Evolutionary conservation across 2,888 invertebrate genomes (phyloP).

Genomic region (Anoncus sp.): DNA sequence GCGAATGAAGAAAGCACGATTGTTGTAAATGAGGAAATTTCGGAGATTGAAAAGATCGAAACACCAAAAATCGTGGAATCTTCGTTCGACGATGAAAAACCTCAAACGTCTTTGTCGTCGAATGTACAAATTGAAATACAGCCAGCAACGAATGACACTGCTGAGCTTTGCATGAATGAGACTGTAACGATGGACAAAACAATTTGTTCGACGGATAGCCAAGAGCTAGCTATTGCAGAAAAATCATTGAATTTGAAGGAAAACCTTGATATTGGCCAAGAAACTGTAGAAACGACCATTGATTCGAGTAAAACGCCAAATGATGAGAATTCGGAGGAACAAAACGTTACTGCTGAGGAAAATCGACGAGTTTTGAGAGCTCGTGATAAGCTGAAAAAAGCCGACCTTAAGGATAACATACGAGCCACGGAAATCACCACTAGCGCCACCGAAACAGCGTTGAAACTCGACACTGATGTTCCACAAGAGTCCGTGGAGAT

Average conservation of each 20-base stretch:
- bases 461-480: constrained; percentile 62
- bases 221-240: constrained; percentile 17
- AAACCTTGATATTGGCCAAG: constrained; percentile 24
- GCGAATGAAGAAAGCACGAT: constrained; percentile 21
- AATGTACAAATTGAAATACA: background rate
- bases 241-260: constrained; percentile 32
- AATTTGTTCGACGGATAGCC: background rate
- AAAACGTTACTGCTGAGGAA: constrained; percentile 71
- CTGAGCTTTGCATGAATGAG: constrained; percentile 8
- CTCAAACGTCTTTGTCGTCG: background rate
- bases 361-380: constrained; percentile 75
- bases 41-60: constrained; percentile 16
- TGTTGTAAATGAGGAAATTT: background rate
- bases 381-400: constrained; percentile 74
- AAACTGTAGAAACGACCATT: constrained; percentile 25
- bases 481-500: constrained; percentile 41
- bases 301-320: constrained; percentile 33
- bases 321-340: constrained; percentile 62
- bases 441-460: constrained; percentile 44
- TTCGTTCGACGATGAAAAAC: background rate
- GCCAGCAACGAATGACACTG: background rate
- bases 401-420: constrained; percentile 65
- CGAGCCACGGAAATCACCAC: constrained; percentile 58
- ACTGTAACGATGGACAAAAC: constrained; percentile 24
- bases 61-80: background rate